phyloP scores from a whole-genome alignment of 2,113 vertebrate species.

The Microcebus tavaratra region DNA sequence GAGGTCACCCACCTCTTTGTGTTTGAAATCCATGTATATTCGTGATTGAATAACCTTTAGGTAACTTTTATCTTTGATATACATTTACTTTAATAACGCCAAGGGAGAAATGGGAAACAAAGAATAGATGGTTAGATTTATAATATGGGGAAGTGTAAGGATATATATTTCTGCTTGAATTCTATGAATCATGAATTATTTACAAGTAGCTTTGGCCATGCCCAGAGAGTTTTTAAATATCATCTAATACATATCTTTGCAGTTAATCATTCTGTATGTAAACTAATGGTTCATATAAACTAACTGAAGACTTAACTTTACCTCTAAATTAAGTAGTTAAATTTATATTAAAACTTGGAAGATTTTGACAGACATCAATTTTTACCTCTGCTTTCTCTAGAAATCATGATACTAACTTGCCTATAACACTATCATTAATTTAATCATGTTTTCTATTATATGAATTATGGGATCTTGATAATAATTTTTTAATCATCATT shows the following conservation, averaged over 20 bases:
- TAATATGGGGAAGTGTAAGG: background rate
- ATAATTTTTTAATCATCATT: background rate
- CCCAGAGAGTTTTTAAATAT: background rate
- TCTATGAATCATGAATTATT: background rate
- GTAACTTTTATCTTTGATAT: slow-evolving; percentile 16
- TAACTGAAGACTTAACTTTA: background rate
- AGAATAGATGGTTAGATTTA: background rate
- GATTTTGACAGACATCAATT: background rate
- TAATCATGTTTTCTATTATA: background rate
- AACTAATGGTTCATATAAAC: background rate
- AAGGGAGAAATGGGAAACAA: background rate
- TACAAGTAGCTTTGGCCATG: background rate
- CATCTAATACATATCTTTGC: background rate
- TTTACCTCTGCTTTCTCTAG: background rate
- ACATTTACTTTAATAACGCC: background rate
- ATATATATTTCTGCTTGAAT: slow-evolving; percentile 9
- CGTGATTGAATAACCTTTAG: slow-evolving; percentile 51
- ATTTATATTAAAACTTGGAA: background rate
- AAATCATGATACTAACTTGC: background rate
- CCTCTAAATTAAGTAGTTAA: background rate
- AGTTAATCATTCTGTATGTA: background rate
- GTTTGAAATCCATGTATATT: slow-evolving; percentile 28
- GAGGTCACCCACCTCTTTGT: background rate
- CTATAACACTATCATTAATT: background rate
- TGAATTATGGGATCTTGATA: background rate